Conservation (phyloP, 1,140 invertebrate species). For the Neodiprion pinetum region DNA sequence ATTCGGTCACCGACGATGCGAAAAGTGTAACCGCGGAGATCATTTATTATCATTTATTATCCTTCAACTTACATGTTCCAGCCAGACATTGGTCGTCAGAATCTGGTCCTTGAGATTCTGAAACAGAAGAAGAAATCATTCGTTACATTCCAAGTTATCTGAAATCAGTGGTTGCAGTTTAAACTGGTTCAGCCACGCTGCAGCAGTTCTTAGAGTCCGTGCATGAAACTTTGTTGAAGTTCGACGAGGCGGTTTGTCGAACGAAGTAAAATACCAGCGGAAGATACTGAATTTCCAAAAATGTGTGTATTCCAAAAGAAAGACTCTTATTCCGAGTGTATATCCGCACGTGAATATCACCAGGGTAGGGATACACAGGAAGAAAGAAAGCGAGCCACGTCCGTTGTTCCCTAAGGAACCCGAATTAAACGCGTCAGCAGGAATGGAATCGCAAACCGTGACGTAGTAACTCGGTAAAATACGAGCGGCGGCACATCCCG, state of each 20-base stretch:
- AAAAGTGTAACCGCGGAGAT: no score
- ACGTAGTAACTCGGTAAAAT: not conserved
- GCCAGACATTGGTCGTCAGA: constrained; percentile 94
- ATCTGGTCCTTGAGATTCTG: constrained; percentile 97
- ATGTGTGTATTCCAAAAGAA: no score
- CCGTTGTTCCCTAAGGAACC: not conserved
- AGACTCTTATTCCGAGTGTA: no score
- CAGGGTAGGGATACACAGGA: no score
- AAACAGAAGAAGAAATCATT: constrained; percentile 57
- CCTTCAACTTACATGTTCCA: constrained; percentile 84
- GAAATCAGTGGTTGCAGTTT: no score
- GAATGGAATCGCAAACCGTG: constrained; percentile 3
- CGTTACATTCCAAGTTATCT: not conserved
- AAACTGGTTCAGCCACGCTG: no score
- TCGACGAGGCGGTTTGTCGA: not conserved
- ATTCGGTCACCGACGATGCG: no score
- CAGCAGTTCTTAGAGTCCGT: no score
- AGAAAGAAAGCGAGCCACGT: no score
- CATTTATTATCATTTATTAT: no score
- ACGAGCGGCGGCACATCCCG: not conserved
- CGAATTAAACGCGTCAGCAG: constrained; percentile 7
- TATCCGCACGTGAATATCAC: no score
- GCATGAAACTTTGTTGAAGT: no score
- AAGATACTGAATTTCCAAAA: not conserved
- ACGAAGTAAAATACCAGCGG: not conserved